phyloP scores from a whole-genome alignment of 1,140 invertebrate genomes.

The Stegodyphus mimosarum region DNA sequence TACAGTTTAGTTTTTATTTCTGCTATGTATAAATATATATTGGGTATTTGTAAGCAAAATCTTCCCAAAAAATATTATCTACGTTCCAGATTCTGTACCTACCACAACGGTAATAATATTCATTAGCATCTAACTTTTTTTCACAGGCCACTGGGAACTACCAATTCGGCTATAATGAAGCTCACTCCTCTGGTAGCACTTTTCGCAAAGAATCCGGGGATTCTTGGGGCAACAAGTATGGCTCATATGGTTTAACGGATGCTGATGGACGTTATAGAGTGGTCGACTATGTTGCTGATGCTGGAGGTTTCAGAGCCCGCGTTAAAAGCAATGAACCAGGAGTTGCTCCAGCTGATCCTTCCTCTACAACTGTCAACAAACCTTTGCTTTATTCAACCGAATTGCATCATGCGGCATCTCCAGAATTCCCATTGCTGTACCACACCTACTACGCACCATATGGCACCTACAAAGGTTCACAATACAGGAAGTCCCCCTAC shows the following conservation, averaged over 20 bases:
- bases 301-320: slow-evolving; percentile 61
- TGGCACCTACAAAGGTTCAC: slow-evolving; percentile 22
- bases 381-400: slow-evolving; percentile 22
- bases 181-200: slow-evolving; percentile 63
- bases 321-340: slow-evolving; percentile 64
- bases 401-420: not conserved
- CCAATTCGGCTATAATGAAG: slow-evolving; percentile 64
- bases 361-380: slow-evolving; percentile 62
- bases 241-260: slow-evolving; percentile 64
- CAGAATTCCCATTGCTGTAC: slow-evolving; percentile 34
- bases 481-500: no score
- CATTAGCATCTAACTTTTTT: no score
- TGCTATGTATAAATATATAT: no score
- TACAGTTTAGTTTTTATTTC: no score
- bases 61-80: no score
- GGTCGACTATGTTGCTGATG: slow-evolving; percentile 64
- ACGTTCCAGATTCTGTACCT: no score
- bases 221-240: slow-evolving; percentile 62
- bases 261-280: slow-evolving; percentile 64
- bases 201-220: slow-evolving; percentile 64
- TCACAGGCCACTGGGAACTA: slow-evolving; percentile 55
- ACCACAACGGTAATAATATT: no score
- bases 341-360: slow-evolving; percentile 62
- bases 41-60: no score
- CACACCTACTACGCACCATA: not conserved